Evolutionary conservation across 2,888 invertebrate species (phyloP), one percentile per base, ranked within the genome.

Genomic region (Lasiommata megera): DNA sequence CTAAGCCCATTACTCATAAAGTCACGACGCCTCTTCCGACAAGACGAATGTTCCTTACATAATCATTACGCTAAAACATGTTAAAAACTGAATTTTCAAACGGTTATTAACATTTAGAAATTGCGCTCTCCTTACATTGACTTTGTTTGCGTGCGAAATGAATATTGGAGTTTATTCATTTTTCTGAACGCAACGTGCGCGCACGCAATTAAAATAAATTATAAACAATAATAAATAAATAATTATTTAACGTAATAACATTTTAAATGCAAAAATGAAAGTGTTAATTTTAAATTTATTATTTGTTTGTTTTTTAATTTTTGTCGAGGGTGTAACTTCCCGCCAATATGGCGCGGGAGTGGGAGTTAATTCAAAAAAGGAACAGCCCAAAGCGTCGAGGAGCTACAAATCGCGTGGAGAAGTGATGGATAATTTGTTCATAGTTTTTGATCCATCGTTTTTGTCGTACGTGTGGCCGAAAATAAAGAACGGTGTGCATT

Each of bases 381-480:
- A 80, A 50, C 40, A 68, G 0, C 62, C 67, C 38, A 77, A 70
- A 61, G 52, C 62, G 40, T 68, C 58, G 44, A 75, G 72, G 51
- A 73, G 70, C 47, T 64, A 66, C 51, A 65, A 66, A 18, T 62
- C 60, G n/a, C 77, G 79, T 11, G 79, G 71, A 3, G 85, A 85
- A 56, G 69, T 79, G 17, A 75, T 88, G 57, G 88, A 88, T 44
- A 84, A 83, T 63, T 63, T 89, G 60, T 86, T 89, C 64, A 82
- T 82, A 58, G 70, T 91, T 28, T 90, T 87, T 62, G 91, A 91
- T 52, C 84, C 90, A 0, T 75, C 84, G 52, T 90, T 87, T 68
- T 67, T 91, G 70, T 78, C 88, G 11, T 65, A 79, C 17, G 85
- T 89, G 58, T 91, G 91, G 91, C 88, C 91, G 59, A 84, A 87